Percentiles rank a stretch among this genome's conserved stretches.
Evolutionary conservation across 2,113 vertebrate genomes (phyloP).

Genomic region (Lampris incognitus): DNA sequence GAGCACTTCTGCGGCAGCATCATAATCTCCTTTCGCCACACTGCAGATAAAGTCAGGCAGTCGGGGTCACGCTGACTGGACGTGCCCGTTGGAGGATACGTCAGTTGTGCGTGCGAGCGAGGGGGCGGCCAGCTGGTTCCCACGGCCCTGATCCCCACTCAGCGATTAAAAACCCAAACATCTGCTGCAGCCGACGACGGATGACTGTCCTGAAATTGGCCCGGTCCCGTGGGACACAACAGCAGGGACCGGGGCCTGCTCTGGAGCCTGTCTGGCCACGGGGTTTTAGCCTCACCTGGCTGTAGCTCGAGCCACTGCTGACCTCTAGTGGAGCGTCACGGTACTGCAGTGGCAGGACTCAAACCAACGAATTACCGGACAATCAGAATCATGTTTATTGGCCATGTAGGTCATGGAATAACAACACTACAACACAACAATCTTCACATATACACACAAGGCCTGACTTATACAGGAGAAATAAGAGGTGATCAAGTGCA

Average conservation of each 20-base stretch:
- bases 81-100: background rate
- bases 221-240: background rate
- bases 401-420: no score
- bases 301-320: slow-evolving; percentile 26
- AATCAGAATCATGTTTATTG: no score
- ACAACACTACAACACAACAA: no score
- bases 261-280: background rate
- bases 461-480: no score
- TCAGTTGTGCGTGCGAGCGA: background rate
- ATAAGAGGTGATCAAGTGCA: no score
- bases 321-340: slow-evolving; percentile 58
- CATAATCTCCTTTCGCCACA: background rate
- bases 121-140: background rate
- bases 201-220: slow-evolving; percentile 8
- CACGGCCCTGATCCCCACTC: background rate
- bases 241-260: background rate
- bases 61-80: background rate
- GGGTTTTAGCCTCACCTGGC: background rate
- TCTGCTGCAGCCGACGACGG: slow-evolving; percentile 13
- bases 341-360: slow-evolving; percentile 43
- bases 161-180: slow-evolving; percentile 24
- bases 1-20: no score
- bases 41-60: background rate
- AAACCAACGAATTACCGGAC: background rate
- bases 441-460: no score